Base-by-base conservation (phyloP, 2,113 vertebrate species). In the Puffinus mauretanicus region DNA sequence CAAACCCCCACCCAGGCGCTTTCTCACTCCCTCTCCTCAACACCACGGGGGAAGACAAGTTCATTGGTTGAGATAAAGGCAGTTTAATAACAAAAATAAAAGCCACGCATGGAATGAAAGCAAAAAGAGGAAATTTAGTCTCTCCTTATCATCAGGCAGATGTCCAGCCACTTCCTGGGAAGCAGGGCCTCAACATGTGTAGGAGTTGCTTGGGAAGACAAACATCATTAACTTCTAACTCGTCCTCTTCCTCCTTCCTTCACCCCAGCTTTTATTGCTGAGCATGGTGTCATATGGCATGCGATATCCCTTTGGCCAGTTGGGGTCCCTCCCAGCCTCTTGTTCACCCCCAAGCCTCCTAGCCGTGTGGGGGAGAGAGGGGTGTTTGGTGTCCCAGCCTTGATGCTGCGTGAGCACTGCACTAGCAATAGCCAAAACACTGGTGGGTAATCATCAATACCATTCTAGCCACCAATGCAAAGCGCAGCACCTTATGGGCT, bases 401-500 rank as follows among this genome's bases (percentile, higher is more conserved):
- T 47, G 29, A 16, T 44, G 16, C 14, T 55, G 7, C 14, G 44
- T 21, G 29, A 57, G 15, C n/a, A 9, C 25, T 6, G 13, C 4
- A 7, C 40, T 13, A 52, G 40, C 22, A 30, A 9, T 5, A 82
- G 24, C 9, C 4, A 46, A 58, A 85, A 82, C 10, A 54, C 2
- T 5, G 7, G 4, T 13, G 10, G 0, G 0, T 30, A 47, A 32
- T 21, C 21, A 75, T 21, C 21, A 75, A 21, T 10, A 9, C 26
- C 9, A 0, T 16, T 27, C 24, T 22, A 30, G 54, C 13, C 16
- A 44, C 32, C 0, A 7, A 5, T 16, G 11, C 2, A 10, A 66
- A 87, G 5, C 1, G 1, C 38, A 55, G 9, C 5, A 29, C 7
- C 0, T 0, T 5, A 13, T 4, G 16, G 4, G 19, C 22, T 46